Conservation (phyloP, 2,797 vertebrate genomes). For the Enteromius fasciolatus region DNA sequence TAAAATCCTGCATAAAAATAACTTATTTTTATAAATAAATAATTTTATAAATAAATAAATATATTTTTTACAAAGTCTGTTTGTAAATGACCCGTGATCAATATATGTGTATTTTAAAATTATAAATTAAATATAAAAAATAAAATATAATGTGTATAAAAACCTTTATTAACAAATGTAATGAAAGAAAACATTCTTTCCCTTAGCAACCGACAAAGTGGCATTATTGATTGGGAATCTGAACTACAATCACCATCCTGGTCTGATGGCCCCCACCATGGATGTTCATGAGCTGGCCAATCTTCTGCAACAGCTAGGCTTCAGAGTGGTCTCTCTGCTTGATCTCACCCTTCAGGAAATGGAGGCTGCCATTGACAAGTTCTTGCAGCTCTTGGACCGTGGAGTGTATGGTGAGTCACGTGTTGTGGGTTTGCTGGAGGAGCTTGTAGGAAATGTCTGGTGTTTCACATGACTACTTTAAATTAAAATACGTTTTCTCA, state of each 20-base stretch:
- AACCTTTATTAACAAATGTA: neutral
- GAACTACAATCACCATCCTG: slow-evolving; percentile 81
- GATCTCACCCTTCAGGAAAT: slow-evolving; percentile 86
- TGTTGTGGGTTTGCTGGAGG: neutral
- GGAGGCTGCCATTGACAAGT: slow-evolving; percentile 77
- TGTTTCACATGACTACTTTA: neutral
- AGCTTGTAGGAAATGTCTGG: neutral
- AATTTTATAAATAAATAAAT: too few relatives aligned
- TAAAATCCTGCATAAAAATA: neutral
- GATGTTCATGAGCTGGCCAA: slow-evolving; percentile 85
- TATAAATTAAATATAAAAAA: neutral
- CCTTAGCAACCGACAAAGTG: slow-evolving; percentile 85
- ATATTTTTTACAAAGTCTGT: slow-evolving; percentile 1
- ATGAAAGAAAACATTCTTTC: slow-evolving; percentile 2
- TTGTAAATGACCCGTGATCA: neutral
- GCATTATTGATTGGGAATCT: slow-evolving; percentile 89
- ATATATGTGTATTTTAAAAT: neutral
- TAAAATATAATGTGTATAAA: neutral
- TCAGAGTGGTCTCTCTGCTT: slow-evolving; percentile 87
- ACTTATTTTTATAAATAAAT: neutral
- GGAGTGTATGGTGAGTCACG: slow-evolving; percentile 85
- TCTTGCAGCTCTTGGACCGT: slow-evolving; percentile 83
- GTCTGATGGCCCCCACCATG: slow-evolving; percentile 83
- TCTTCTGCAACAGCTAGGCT: slow-evolving; percentile 82
- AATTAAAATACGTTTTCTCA: neutral